Conservation (phyloP, 2,113 vertebrate species). For the Psephotus haematonotus region DNA sequence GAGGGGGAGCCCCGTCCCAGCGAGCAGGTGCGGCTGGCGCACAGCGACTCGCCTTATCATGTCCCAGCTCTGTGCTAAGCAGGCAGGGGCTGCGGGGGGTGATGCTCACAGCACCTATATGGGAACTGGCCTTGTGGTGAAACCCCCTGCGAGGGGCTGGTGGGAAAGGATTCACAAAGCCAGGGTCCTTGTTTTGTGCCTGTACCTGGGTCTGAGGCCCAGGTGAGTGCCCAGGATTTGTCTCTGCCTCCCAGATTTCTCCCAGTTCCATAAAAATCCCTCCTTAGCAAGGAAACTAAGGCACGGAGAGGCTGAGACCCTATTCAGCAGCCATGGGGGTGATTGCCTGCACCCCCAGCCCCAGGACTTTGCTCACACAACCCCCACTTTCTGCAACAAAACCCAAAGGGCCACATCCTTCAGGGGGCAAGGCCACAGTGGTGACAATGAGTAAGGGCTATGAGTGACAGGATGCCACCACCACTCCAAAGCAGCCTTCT, state of each 20-base stretch:
- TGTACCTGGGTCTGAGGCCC: not conserved
- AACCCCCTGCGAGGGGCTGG: not conserved
- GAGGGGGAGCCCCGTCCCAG: not conserved
- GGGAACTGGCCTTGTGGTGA: not conserved
- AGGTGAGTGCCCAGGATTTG: not conserved
- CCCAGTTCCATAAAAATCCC: not conserved
- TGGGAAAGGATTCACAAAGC: not conserved
- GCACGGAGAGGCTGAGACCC: not conserved
- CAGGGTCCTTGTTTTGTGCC: not conserved
- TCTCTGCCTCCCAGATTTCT: not conserved
- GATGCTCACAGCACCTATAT: not conserved
- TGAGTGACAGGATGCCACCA: not conserved
- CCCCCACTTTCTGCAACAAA: not conserved
- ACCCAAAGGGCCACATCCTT: not conserved
- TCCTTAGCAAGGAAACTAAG: not conserved
- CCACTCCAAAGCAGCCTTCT: not conserved
- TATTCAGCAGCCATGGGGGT: not conserved
- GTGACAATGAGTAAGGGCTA: not conserved
- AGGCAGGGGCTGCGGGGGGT: not conserved
- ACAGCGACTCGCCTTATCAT: conserved; percentile 35
- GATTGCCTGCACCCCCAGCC: not conserved
- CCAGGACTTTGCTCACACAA: not conserved
- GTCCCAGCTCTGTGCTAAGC: not conserved
- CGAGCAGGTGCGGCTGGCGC: conserved; percentile 53
- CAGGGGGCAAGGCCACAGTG: not conserved